A percentile compares a stretch with the other conserved stretches of the same genome.
phyloP scores from a whole-genome alignment of 1,140 invertebrate genomes.

The Pteromalus puparum region DNA sequence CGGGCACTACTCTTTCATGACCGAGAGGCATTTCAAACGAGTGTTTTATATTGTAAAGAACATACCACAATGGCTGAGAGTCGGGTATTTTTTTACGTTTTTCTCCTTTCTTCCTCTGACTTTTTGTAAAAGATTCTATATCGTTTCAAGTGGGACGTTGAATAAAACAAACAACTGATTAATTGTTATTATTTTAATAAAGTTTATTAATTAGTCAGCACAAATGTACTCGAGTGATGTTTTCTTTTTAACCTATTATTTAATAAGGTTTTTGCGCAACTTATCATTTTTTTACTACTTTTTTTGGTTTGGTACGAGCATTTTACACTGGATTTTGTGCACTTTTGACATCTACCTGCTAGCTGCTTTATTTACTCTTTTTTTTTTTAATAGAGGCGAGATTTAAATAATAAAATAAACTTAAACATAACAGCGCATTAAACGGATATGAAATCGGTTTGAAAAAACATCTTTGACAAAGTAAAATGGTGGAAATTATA shows the following conservation, averaged over 20 bases:
- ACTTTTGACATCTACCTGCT: conserved; percentile 43
- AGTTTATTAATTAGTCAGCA: conserved; percentile 51
- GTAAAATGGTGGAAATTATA: too few relatives aligned
- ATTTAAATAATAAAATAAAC: conserved; percentile 30
- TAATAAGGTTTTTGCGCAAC: conserved; percentile 33
- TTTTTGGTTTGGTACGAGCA: conserved; percentile 46
- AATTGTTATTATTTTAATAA: conserved; percentile 53
- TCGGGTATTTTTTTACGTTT: conserved; percentile 40
- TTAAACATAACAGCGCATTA: too few relatives aligned
- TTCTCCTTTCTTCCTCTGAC: conserved; percentile 34
- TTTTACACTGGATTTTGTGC: conserved; percentile 42
- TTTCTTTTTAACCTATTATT: conserved; percentile 45
- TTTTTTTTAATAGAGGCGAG: conserved; percentile 31
- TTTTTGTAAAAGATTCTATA: conserved; percentile 40
- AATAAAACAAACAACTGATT: conserved; percentile 38
- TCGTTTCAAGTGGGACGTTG: conserved; percentile 26
- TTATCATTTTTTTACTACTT: conserved; percentile 39
- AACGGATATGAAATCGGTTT: too few relatives aligned
- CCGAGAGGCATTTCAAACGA: conserved; percentile 54
- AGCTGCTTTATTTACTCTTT: conserved; percentile 41
- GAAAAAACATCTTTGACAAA: too few relatives aligned
- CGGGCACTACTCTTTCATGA: conserved; percentile 55
- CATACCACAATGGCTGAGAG: conserved; percentile 41
- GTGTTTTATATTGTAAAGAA: conserved; percentile 39
- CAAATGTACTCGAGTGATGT: conserved; percentile 35